phyloP scores from a whole-genome alignment of 2,797 vertebrate genomes.

The Brotogeris chrysoptera region DNA sequence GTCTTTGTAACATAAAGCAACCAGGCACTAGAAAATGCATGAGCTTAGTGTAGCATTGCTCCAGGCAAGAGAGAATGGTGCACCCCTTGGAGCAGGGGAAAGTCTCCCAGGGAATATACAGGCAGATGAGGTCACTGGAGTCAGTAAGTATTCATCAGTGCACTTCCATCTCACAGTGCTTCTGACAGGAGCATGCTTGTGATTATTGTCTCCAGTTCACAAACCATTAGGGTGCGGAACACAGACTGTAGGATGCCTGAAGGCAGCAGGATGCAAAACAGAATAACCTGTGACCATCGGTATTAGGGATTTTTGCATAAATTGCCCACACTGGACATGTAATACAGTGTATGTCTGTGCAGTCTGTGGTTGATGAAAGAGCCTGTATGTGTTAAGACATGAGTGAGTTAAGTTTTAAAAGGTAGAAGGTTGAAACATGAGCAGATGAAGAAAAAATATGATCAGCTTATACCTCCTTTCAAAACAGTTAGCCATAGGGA shows the following conservation, averaged over 20 bases:
- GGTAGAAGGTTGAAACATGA: neutral
- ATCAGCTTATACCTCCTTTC: neutral
- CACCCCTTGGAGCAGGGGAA: neutral
- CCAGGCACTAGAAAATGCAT: neutral
- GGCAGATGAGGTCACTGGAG: neutral
- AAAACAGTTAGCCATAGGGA: neutral
- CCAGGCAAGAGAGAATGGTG: neutral
- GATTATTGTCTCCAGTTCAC: neutral
- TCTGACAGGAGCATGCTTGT: neutral
- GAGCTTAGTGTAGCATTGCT: neutral
- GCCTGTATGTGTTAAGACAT: neutral
- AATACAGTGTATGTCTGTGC: neutral
- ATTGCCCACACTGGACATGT: neutral
- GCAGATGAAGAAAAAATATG: neutral
- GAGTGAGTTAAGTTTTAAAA: neutral
- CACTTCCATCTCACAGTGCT: neutral
- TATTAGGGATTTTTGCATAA: neutral
- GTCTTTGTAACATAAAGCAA: neutral
- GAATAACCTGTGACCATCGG: neutral
- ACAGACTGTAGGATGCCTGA: neutral
- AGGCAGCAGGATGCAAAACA: neutral
- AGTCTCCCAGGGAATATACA: neutral
- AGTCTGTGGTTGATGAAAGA: neutral
- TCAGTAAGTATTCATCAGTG: neutral
- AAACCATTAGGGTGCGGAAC: neutral